Conservation (phyloP, 1,140 invertebrate genomes). For the Battus philenor region DNA sequence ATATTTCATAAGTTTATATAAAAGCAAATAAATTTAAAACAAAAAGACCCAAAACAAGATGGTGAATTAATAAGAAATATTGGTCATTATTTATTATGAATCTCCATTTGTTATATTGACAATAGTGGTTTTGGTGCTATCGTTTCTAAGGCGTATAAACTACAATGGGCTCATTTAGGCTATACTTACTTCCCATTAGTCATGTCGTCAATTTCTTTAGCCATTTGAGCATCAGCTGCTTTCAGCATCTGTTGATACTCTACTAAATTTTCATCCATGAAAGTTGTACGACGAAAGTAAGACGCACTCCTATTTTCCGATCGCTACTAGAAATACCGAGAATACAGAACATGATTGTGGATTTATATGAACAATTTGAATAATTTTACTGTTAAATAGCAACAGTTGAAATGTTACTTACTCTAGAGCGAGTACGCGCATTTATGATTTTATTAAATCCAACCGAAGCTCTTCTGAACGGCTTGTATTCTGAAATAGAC, state of each 20-base stretch:
- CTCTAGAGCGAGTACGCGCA: constrained; percentile 40
- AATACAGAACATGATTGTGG: constrained; percentile 25
- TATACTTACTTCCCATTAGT: constrained; percentile 78
- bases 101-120: no score
- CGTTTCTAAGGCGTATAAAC: no score
- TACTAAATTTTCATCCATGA: constrained; percentile 82
- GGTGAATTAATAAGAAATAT: no score
- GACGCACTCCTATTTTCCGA: constrained; percentile 63
- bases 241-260: constrained; percentile 82
- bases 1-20: no score
- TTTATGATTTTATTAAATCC: constrained; percentile 64
- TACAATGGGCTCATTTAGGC: no score
- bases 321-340: constrained; percentile 63
- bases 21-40: no score
- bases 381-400: neutral
- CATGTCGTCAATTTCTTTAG: constrained; percentile 84
- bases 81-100: no score
- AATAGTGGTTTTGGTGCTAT: no score
- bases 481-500: constrained; percentile 50
- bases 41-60: no score
- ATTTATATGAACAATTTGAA: neutral
- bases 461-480: constrained; percentile 59
- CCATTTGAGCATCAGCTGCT: constrained; percentile 84
- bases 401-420: constrained; percentile 35
- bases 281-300: constrained; percentile 70